Evolutionary conservation across 2,888 invertebrate species (phyloP), one percentile per base, ranked within the genome.

Genomic region (Synergus umbraculus): DNA sequence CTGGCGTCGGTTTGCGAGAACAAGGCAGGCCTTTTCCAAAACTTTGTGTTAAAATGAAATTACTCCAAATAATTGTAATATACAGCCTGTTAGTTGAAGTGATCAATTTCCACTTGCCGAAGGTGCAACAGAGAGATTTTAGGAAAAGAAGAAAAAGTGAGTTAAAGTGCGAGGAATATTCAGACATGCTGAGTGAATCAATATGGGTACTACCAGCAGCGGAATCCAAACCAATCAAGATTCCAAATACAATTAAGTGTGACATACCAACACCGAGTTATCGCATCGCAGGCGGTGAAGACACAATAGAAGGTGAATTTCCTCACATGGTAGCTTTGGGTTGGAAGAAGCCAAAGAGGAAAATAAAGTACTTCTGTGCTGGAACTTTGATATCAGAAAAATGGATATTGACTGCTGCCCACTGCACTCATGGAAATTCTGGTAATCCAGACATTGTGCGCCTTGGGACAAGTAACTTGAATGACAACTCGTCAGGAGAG

Each of bases 321-420:
- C 76, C 76, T 1, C 76, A 76, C 15, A 64, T 76, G 60, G 76
- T 29, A 63, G 64, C 64, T 18, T 63, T 76, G 13, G 76, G 64
- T 44, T 29, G 37, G 41, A 41, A 64, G 64, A 22, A n/a, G 18
- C 8, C 13, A 43, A 76, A 41, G 8, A 15, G 46, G 12, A 22
- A 76, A 46, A 15, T 64, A 15, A 29, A 4, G 9, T 76, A 63
- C 8, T 41, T 64, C 13, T 76, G 76, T 41, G 63, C 44, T 15
- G 76, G 46, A 15, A 64, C 15, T 46, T 44, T 76, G 44, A 63
- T 76, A 37, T 76, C 63, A 12, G 76, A 76, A 60, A 63, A 64
- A 29, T 63, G 60, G 63, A 9, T 76, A 13, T 64, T 76, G 37
- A 76, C 64, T 18, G 13, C 69, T 7, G 69, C 69, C 13, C 69